These are phyloP conservation scores for Drosophila meridiana DNA, from an alignment of 2,888 invertebrate genomes.

Conservation along the genomic window DNA sequence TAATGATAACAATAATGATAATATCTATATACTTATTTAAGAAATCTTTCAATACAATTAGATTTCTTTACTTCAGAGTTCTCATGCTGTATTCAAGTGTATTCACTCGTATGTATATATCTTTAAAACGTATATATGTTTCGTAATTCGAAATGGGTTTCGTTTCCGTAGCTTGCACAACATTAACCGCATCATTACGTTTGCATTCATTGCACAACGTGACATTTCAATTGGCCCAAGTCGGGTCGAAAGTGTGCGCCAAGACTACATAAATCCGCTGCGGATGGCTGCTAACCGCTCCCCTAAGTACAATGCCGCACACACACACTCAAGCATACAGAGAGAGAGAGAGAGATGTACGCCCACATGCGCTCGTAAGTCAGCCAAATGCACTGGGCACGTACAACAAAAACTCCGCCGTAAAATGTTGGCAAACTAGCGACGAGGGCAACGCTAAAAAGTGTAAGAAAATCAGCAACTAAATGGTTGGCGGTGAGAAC, in stretches of 20 bases:
- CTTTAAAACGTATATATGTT: background rate
- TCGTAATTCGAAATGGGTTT: conserved; percentile 3
- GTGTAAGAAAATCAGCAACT: conserved; percentile 75
- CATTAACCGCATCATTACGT: conserved; percentile 77
- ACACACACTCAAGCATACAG: conserved; percentile 13
- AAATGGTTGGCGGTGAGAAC: conserved; percentile 48
- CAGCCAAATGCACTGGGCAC: conserved; percentile 52
- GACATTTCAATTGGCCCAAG: conserved; percentile 76
- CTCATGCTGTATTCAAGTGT: background rate
- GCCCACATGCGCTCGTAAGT: conserved; percentile 34
- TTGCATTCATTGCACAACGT: conserved; percentile 77
- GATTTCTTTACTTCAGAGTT: no score
- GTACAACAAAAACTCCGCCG: conserved; percentile 52
- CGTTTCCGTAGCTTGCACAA: conserved; percentile 37
- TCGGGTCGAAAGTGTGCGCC: conserved; percentile 58
- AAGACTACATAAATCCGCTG: conserved; percentile 70
- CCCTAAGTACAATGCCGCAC: conserved; percentile 35
- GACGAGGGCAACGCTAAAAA: conserved; percentile 60
- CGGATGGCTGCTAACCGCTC: conserved; percentile 42
- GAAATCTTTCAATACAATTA: background rate
- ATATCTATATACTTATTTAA: background rate
- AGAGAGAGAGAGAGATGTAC: background rate
- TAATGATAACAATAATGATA: background rate
- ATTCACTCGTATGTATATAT: background rate
- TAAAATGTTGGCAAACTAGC: conserved; percentile 71